A percentile compares a stretch with the other conserved stretches of the same genome.
These are phyloP conservation scores for Enteromius mattozi DNA, from an alignment of 2,797 vertebrate species.

Conservation along the genomic window DNA sequence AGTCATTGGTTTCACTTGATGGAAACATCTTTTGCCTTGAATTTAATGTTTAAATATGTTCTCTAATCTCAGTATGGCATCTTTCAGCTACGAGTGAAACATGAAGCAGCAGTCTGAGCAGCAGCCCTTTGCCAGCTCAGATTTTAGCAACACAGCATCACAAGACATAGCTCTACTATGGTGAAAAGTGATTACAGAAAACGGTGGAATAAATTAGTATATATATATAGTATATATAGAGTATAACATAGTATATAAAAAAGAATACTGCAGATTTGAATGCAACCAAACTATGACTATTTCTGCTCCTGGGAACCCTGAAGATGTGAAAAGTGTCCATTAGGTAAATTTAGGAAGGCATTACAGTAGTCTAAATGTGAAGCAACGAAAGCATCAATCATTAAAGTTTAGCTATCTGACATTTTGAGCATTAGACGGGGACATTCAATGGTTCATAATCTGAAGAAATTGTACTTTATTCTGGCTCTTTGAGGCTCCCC, in stretches of 20 bases:
- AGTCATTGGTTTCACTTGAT: not conserved
- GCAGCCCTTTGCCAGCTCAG: not conserved
- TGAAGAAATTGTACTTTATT: not conserved
- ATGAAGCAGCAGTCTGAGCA: not conserved
- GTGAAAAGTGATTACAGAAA: not conserved
- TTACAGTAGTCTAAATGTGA: not conserved
- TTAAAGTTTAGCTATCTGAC: not conserved
- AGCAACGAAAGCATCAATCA: not conserved
- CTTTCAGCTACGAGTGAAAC: not conserved
- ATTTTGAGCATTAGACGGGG: not conserved
- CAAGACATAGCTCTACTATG: not conserved
- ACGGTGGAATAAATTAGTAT: too few relatives aligned
- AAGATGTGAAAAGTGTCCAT: not conserved
- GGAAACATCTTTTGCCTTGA: too few relatives aligned
- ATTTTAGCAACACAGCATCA: not conserved
- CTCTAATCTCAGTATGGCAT: not conserved
- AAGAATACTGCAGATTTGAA: too few relatives aligned
- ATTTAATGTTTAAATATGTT: constrained; percentile 1
- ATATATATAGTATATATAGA: too few relatives aligned
- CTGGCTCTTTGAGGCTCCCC: not conserved
- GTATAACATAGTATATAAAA: too few relatives aligned
- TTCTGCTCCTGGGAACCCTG: too few relatives aligned
- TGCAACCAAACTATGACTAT: not conserved
- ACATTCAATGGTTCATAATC: not conserved
- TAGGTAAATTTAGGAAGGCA: not conserved